These are phyloP conservation scores for Datnioides undecimradiatus DNA, from an alignment of 2,113 vertebrate genomes.

Conservation along the genomic window DNA sequence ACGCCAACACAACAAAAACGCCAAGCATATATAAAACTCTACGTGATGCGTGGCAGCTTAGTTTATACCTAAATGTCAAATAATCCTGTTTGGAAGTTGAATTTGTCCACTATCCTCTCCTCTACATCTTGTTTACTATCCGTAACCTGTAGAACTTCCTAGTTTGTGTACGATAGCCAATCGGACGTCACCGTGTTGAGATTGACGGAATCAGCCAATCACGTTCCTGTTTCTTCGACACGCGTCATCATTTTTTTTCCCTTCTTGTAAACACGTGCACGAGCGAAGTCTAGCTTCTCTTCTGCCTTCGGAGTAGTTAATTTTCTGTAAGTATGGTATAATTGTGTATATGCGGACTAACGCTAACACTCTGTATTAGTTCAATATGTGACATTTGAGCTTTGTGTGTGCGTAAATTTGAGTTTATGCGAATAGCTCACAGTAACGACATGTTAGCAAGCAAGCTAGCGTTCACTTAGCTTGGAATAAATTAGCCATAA, in stretches of 20 bases:
- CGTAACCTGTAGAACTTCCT: conserved; percentile 21
- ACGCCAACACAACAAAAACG: not conserved
- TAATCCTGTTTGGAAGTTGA: not conserved
- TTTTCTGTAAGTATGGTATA: conserved; percentile 7
- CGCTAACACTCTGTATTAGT: accelerated
- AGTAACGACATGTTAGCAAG: not conserved
- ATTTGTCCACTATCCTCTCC: not conserved
- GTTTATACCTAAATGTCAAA: not conserved
- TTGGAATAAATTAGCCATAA: not conserved
- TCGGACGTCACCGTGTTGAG: conserved; percentile 8
- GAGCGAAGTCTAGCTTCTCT: not conserved
- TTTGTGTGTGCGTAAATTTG: not conserved
- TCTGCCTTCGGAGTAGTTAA: not conserved
- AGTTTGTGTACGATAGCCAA: conserved; percentile 42
- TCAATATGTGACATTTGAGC: accelerated
- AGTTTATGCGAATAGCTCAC: not conserved
- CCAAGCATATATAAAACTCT: too few relatives aligned
- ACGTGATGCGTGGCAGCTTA: accelerated
- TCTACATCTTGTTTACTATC: conserved; percentile 47
- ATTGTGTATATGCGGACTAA: accelerated
- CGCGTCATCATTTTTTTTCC: not conserved
- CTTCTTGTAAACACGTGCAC: conserved; percentile 68
- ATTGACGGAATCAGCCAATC: conserved; percentile 55
- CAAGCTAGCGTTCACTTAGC: conserved; percentile 19
- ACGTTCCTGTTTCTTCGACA: not conserved